phyloP scores from a whole-genome alignment of 2,113 vertebrate genomes.

The Dryoscopus gambensis region DNA sequence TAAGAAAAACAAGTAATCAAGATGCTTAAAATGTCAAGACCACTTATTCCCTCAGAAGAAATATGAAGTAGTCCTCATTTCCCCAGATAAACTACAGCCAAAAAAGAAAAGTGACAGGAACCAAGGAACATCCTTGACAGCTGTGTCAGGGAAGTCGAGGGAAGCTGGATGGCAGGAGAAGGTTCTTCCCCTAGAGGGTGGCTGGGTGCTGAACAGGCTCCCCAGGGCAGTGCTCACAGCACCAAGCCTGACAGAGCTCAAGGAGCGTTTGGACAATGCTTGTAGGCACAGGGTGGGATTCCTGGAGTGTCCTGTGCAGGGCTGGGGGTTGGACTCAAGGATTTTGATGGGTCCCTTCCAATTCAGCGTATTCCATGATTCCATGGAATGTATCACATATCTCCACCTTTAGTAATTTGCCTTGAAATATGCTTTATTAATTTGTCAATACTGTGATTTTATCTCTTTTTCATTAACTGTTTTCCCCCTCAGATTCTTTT shows the following conservation, averaged over 20 bases:
- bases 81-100: not conserved
- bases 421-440: not conserved
- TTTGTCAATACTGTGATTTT: not conserved
- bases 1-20: not conserved
- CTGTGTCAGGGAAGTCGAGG: not conserved
- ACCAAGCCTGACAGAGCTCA: not conserved
- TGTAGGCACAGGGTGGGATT: not conserved
- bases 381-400: not conserved
- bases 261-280: rapidly evolving
- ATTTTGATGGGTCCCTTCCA: not conserved
- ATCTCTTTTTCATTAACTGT: not conserved
- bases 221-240: rapidly evolving
- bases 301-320: not conserved
- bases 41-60: not conserved
- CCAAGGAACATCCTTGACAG: not conserved
- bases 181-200: not conserved
- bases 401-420: not conserved
- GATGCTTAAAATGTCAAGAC: not conserved
- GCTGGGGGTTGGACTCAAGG: not conserved
- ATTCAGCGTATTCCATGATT: not conserved
- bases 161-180: not conserved
- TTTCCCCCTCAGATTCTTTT: not conserved
- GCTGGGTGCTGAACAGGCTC: not conserved
- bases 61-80: not conserved
- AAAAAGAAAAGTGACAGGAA: not conserved